Base-by-base conservation (phyloP, 2,113 vertebrate species). In the Peromyscus maniculatus region DNA sequence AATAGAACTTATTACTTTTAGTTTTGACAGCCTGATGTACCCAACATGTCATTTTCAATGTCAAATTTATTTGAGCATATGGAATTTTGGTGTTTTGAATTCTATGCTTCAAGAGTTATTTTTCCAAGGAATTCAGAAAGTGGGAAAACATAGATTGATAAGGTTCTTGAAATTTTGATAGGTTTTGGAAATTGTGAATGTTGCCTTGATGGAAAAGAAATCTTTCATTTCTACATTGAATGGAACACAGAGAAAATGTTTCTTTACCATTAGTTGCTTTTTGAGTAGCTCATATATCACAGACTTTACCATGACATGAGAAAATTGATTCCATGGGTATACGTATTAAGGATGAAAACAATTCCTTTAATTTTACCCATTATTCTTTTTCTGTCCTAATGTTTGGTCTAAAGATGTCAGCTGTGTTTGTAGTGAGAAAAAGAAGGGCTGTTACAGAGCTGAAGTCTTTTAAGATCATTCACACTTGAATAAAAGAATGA, bases 331-430 rank as follows among this genome's bases (percentile, higher is more conserved):
- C 62, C 64, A 55, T 90, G 43, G 64, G 83, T 89, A 1, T 84
- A 90, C 59, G 94, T 97, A 95, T 97, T 96, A 97, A 97, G 66
- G 93, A 91, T 97, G 55, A 95, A 98, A 97, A 94, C 83, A 96
- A 89, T 97, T 91, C 87, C 94, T 94, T 97, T 97, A 96, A 98
- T 97, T 97, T 93, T 93, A 89, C 26, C 93, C 93, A 97, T 97
- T 95, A 88, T 91, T 97, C 96, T 95, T 97, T 91, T 78, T 71
- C 87, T 95, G 33, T 84, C 79, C 75, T 95, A 94, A 97, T 52
- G 46, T 98, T 97, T 97, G 64, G 36, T 31, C 62, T 93, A 97
- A 92, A 72, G 64, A 79, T 95, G 91, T 96, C 91, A 96, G 67
- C 82, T 96, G 13, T 94, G 89, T 97, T 64, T 84, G 12, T 46